Conservation (phyloP, 2,113 vertebrate genomes). For the Sturnira hondurensis region DNA sequence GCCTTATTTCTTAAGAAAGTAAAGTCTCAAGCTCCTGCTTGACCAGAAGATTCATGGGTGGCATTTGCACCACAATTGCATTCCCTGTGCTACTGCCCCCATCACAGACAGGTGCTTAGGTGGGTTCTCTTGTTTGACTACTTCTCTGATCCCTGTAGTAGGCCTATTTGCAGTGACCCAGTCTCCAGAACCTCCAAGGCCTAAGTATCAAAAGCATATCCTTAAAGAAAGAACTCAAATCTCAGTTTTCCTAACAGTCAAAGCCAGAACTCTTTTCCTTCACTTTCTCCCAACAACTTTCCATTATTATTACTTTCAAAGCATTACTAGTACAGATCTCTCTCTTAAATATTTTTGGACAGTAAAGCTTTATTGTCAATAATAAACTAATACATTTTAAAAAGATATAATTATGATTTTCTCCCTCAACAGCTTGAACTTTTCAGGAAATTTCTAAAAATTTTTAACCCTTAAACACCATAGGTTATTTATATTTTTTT, state of each 20-base stretch:
- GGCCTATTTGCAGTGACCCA: background rate
- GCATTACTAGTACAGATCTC: background rate
- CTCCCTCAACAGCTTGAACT: background rate
- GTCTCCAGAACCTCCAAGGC: background rate
- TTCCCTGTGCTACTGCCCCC: too few relatives aligned
- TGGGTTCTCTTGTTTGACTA: background rate
- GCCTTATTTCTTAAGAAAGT: background rate
- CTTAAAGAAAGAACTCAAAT: background rate
- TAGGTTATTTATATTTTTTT: background rate
- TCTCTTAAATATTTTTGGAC: background rate
- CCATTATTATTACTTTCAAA: background rate
- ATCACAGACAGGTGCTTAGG: background rate
- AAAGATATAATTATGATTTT: background rate
- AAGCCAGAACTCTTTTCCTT: background rate
- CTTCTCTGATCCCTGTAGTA: background rate
- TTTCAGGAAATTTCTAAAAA: background rate
- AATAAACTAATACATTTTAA: background rate
- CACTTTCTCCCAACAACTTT: background rate
- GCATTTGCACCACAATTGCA: background rate
- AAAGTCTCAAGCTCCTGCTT: background rate
- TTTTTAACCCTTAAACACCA: background rate
- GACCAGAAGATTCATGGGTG: background rate
- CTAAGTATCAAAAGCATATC: background rate
- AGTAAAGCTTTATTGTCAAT: background rate
- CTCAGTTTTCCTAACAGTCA: background rate